Evolutionary conservation across 2,888 invertebrate genomes (phyloP).

Genomic region (Trichopria drosophilae): DNA sequence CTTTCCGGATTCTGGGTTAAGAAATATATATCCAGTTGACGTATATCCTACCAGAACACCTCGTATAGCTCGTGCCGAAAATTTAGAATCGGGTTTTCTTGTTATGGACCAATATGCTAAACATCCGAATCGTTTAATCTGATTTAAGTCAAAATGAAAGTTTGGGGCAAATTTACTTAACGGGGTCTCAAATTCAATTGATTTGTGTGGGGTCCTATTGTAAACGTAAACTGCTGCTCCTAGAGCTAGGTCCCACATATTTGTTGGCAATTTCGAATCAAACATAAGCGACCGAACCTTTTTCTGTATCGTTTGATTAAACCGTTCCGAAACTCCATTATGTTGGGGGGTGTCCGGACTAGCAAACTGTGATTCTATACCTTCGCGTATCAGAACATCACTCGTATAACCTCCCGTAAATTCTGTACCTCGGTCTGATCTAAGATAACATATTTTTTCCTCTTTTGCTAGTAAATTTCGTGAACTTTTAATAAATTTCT

Average conservation of each 20-base stretch:
- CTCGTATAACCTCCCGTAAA: conserved; percentile 28
- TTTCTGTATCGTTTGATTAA: conserved; percentile 28
- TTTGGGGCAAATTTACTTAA: conserved; percentile 23
- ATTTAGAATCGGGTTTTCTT: conserved; percentile 8
- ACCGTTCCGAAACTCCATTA: conserved; percentile 30
- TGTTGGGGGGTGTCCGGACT: conserved; percentile 25
- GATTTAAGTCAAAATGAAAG: conserved; percentile 17
- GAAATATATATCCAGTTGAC: conserved; percentile 26
- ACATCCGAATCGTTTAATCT: conserved; percentile 24
- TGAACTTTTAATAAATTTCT: conserved; percentile 25
- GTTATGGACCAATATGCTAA: no score
- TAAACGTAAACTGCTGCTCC: conserved; percentile 32
- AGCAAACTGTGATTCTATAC: no score
- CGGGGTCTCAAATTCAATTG: conserved; percentile 19
- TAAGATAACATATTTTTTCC: conserved; percentile 33
- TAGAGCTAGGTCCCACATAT: conserved; percentile 33
- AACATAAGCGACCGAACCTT: conserved; percentile 21
- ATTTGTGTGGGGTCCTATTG: conserved; percentile 24
- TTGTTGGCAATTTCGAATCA: conserved; percentile 26
- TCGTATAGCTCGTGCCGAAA: conserved; percentile 20
- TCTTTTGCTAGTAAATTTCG: conserved; percentile 29
- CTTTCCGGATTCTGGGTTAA: no score
- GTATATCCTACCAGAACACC: conserved; percentile 30
- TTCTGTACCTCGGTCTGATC: conserved; percentile 32
- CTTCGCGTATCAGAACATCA: no score